phyloP scores from a whole-genome alignment of 1,140 invertebrate genomes.

The Sipha flava region DNA sequence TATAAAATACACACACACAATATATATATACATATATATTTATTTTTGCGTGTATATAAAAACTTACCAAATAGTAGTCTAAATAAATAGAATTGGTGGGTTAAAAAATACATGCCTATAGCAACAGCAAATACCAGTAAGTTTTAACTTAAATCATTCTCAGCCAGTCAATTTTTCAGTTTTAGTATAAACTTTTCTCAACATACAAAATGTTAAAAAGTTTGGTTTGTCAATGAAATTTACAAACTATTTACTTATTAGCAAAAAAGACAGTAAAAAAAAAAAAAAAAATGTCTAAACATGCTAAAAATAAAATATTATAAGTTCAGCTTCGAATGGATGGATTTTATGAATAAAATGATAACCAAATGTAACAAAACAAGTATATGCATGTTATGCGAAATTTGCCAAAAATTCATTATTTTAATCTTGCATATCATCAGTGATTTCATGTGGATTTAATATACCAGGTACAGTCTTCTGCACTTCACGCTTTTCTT shows the following conservation, averaged over 20 bases:
- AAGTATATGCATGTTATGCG: neutral
- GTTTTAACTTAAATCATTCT: constrained; percentile 4
- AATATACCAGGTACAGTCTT: constrained; percentile 92
- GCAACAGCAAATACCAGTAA: neutral
- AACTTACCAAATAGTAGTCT: constrained; percentile 24
- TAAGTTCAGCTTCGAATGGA: neutral
- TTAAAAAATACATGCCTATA: neutral
- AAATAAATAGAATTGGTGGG: constrained; percentile 26
- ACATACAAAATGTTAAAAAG: neutral
- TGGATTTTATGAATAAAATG: constrained; percentile 9
- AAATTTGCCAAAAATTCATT: neutral
- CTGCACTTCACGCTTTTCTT: constrained; percentile 87
- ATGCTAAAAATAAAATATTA: constrained; percentile 3
- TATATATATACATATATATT: neutral
- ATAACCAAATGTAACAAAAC: constrained; percentile 20
- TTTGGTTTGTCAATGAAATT: neutral
- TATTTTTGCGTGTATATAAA: neutral
- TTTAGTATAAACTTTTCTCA: neutral
- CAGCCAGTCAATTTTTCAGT: constrained; percentile 3
- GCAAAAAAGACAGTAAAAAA: neutral
- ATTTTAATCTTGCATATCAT: constrained; percentile 92
- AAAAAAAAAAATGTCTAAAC: neutral
- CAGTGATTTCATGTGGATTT: constrained; percentile 92
- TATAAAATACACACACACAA: neutral
- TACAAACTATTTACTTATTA: neutral